Percentiles rank a stretch among this genome's conserved stretches.
Conservation (phyloP, 2,888 invertebrate species). For the Sipunculus nudus region DNA sequence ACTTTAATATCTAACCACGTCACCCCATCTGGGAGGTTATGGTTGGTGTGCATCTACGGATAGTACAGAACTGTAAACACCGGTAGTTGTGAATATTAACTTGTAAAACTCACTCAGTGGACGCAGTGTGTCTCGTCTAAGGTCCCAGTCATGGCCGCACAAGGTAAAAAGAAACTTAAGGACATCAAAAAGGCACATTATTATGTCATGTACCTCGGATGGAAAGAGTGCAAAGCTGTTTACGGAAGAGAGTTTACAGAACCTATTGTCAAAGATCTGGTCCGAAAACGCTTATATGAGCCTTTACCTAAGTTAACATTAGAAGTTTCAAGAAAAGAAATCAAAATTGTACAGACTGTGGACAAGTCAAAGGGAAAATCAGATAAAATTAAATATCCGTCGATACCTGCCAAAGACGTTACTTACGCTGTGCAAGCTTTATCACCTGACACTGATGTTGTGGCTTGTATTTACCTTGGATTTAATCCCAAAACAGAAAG, state of each 20-base stretch:
- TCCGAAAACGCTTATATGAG: slow-evolving; percentile 84
- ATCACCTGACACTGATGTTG: slow-evolving; percentile 80
- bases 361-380: slow-evolving; percentile 59
- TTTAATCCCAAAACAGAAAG: slow-evolving; percentile 94
- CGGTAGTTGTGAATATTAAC: no score
- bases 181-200: slow-evolving; percentile 53
- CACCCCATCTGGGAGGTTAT: no score
- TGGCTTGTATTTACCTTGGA: slow-evolving; percentile 89
- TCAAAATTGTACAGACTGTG: slow-evolving; percentile 89
- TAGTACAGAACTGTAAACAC: no score
- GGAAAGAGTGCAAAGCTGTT: slow-evolving; percentile 90
- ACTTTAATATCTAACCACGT: no score
- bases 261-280: slow-evolving; percentile 84
- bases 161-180: neutral
- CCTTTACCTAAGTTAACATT: slow-evolving; percentile 83
- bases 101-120: no score
- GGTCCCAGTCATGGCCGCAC: no score
- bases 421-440: slow-evolving; percentile 85
- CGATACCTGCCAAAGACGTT: slow-evolving; percentile 50
- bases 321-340: slow-evolving; percentile 80
- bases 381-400: slow-evolving; percentile 80
- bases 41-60: no score
- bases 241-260: slow-evolving; percentile 84
- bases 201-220: slow-evolving; percentile 81
- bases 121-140: no score